A percentile compares a stretch with the other conserved stretches of the same genome.
phyloP scores from a whole-genome alignment of 1,140 invertebrate genomes.

The Drosophila suzukii region DNA sequence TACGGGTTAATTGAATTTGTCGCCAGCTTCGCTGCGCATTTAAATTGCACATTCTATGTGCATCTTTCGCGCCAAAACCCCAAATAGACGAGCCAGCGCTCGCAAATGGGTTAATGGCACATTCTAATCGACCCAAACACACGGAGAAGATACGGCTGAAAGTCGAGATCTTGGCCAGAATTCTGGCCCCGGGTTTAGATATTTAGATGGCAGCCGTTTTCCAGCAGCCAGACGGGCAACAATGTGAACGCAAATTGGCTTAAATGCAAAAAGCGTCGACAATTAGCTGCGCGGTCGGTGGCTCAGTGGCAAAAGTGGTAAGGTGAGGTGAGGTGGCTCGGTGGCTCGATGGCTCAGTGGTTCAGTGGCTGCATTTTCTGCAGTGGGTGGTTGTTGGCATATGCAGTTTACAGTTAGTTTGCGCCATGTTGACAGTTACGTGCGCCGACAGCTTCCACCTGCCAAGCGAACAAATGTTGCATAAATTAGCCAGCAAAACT shows the following conservation, averaged over 20 bases:
- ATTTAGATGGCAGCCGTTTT: slow-evolving; percentile 71
- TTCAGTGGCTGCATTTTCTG: slow-evolving; percentile 18
- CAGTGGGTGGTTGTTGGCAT: slow-evolving; percentile 32
- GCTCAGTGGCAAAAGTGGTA: slow-evolving; percentile 9
- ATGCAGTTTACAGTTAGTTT: slow-evolving; percentile 78
- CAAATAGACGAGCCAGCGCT: slow-evolving; percentile 18
- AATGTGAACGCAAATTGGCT: slow-evolving; percentile 74
- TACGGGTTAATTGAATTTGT: slow-evolving; percentile 45
- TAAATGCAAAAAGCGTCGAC: slow-evolving; percentile 72
- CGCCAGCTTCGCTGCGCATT: slow-evolving; percentile 39
- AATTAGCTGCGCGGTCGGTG: slow-evolving; percentile 71
- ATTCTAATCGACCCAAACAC: slow-evolving; percentile 59
- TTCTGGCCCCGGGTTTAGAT: slow-evolving; percentile 62
- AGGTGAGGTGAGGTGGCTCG: slow-evolving; percentile 38
- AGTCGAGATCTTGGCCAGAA: slow-evolving; percentile 51
- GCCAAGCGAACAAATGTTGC: slow-evolving; percentile 60
- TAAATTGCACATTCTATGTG: slow-evolving; percentile 41
- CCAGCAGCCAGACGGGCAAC: slow-evolving; percentile 42
- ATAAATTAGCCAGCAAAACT: slow-evolving; percentile 78
- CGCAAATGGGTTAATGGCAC: slow-evolving; percentile 77
- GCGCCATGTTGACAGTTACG: slow-evolving; percentile 78
- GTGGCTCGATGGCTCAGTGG: slow-evolving; percentile 26
- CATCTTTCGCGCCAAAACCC: slow-evolving; percentile 45
- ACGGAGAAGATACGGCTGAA: slow-evolving; percentile 14
- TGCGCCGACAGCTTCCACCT: slow-evolving; percentile 69